These are phyloP conservation scores for Tarsius wallacei DNA, from an alignment of 2,797 vertebrate genomes.

Conservation along the genomic window DNA sequence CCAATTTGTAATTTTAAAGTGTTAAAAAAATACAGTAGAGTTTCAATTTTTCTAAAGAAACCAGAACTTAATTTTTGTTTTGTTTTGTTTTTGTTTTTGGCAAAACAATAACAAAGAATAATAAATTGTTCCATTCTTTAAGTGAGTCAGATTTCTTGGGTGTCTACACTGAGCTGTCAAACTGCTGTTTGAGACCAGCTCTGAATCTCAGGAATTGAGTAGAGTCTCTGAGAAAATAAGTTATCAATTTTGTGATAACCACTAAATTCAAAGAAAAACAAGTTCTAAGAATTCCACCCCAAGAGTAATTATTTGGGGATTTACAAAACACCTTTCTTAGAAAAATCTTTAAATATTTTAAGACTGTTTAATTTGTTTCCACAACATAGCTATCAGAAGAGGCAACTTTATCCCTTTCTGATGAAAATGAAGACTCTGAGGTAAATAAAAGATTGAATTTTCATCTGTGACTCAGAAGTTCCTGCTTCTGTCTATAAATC, in stretches of 20 bases:
- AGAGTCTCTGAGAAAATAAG: background rate
- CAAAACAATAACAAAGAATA: background rate
- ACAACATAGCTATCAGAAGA: background rate
- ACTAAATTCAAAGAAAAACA: background rate
- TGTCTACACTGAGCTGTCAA: background rate
- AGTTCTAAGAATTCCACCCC: background rate
- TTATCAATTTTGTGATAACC: background rate
- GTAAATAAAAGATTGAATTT: too few relatives aligned
- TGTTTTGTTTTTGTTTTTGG: too few relatives aligned
- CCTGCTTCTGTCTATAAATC: too few relatives aligned
- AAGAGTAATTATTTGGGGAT: background rate
- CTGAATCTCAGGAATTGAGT: background rate
- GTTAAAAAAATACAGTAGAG: background rate
- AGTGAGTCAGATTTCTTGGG: background rate
- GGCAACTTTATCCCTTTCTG: too few relatives aligned
- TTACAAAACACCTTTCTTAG: background rate
- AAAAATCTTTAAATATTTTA: background rate
- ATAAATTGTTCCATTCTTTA: background rate
- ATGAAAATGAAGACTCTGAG: too few relatives aligned
- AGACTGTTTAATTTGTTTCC: background rate
- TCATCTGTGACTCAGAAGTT: too few relatives aligned
- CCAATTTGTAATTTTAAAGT: background rate
- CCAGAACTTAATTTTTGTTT: too few relatives aligned
- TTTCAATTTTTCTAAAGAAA: too few relatives aligned
- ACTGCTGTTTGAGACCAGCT: background rate